These are phyloP conservation scores for Callorhinus ursinus DNA, from an alignment of 2,113 vertebrate species.

Conservation along the genomic window DNA sequence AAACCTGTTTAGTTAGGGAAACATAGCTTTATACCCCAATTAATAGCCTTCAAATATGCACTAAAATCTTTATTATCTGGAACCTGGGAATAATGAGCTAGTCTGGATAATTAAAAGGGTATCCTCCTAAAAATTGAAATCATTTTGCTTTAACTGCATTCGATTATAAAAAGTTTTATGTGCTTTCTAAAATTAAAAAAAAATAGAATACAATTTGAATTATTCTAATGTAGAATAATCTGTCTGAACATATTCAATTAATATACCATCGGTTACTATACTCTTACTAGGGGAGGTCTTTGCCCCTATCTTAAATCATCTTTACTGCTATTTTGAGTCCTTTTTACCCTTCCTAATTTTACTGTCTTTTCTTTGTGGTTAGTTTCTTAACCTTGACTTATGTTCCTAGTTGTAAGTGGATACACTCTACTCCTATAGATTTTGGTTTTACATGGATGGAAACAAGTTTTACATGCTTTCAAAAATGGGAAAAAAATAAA, in stretches of 20 bases:
- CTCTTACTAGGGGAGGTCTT: neutral
- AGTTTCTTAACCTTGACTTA: slow-evolving; percentile 29
- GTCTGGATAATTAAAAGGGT: neutral
- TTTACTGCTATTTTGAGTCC: neutral
- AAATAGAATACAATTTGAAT: neutral
- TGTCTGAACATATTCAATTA: neutral
- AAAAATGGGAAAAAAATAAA: neutral
- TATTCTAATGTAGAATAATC: neutral
- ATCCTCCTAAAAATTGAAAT: slow-evolving; percentile 11
- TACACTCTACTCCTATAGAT: neutral
- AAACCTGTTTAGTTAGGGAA: slow-evolving; percentile 25
- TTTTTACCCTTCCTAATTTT: neutral
- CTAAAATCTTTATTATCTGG: slow-evolving; percentile 21
- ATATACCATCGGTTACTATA: neutral
- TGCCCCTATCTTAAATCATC: neutral
- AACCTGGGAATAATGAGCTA: neutral
- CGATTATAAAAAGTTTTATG: neutral
- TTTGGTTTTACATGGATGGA: neutral
- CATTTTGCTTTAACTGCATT: neutral
- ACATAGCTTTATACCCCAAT: neutral
- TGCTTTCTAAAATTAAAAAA: slow-evolving; percentile 30
- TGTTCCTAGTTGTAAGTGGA: neutral
- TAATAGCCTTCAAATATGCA: slow-evolving; percentile 6
- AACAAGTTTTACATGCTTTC: neutral
- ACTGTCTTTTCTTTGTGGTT: neutral